phyloP scores from a whole-genome alignment of 2,113 vertebrate species.

The Bujurquina vittata region DNA sequence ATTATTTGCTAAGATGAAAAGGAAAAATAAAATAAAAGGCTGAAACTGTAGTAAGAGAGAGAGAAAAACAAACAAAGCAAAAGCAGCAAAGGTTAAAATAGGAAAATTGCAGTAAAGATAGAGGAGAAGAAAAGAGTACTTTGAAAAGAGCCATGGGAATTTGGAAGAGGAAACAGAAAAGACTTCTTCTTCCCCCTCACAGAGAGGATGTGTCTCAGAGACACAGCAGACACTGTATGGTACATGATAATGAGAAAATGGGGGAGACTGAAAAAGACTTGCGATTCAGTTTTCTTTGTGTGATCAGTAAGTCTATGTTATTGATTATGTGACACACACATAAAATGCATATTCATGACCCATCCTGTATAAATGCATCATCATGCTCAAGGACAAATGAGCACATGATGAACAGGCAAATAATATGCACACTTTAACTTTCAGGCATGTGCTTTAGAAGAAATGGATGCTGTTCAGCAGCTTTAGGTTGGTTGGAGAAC shows the following conservation, averaged over 20 bases:
- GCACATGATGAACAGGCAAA: background rate
- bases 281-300: slow-evolving; percentile 13
- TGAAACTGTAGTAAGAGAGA: background rate
- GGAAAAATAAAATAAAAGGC: background rate
- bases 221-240: background rate
- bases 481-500: background rate
- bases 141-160: background rate
- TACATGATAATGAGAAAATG: background rate
- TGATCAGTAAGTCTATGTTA: slow-evolving; percentile 53
- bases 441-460: background rate
- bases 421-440: background rate
- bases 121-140: background rate
- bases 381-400: background rate
- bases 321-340: slow-evolving; percentile 32
- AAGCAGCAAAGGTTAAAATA: background rate
- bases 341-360: background rate
- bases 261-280: background rate
- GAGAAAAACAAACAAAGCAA: background rate
- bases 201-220: no score
- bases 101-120: background rate
- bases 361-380: background rate
- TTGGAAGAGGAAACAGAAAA: no score
- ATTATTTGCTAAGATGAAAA: background rate
- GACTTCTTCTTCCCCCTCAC: no score
- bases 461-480: background rate